Percentiles rank a stretch among this genome's conserved stretches.
phyloP scores from a whole-genome alignment of 1,140 invertebrate species.

The Gyrodactylus bullatarudis region DNA sequence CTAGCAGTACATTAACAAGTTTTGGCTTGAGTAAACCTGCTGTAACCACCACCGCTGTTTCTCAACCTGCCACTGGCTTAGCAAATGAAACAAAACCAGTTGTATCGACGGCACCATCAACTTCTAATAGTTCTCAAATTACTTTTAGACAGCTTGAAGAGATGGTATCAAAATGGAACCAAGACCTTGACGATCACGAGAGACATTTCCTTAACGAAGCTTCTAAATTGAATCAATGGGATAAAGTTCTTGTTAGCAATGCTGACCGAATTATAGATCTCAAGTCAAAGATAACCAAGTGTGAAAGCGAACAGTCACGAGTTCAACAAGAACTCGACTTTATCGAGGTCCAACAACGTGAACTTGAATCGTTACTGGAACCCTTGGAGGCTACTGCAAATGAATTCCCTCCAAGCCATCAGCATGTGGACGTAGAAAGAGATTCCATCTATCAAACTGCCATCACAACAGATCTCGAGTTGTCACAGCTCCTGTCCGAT shows the following conservation, averaged over 20 bases:
- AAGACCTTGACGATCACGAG: conserved; percentile 65
- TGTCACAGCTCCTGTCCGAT: conserved; percentile 8
- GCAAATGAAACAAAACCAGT: conserved; percentile 11
- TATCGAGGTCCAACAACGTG: conserved; percentile 54
- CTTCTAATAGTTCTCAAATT: no score
- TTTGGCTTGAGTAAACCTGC: conserved; percentile 4
- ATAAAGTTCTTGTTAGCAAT: conserved; percentile 50
- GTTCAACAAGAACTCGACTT: conserved; percentile 74
- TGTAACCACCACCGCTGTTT: conserved; percentile 9
- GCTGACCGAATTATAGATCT: conserved; percentile 50
- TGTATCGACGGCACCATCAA: conserved; percentile 8
- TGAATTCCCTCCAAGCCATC: conserved; percentile 20
- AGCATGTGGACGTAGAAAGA: conserved; percentile 43
- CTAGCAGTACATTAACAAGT: background rate
- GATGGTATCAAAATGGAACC: conserved; percentile 67
- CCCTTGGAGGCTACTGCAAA: conserved; percentile 42
- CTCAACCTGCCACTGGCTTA: conserved; percentile 12
- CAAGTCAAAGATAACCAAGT: conserved; percentile 43
- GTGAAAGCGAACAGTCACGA: conserved; percentile 52
- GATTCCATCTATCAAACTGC: conserved; percentile 14
- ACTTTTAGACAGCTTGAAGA: conserved; percentile 62
- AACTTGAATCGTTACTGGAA: conserved; percentile 46
- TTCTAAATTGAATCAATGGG: conserved; percentile 69
- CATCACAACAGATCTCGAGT: conserved; percentile 8
- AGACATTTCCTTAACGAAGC: conserved; percentile 65